Evolutionary conservation across 1,140 invertebrate species (phyloP).

Genomic region (Nephila pilipes): DNA sequence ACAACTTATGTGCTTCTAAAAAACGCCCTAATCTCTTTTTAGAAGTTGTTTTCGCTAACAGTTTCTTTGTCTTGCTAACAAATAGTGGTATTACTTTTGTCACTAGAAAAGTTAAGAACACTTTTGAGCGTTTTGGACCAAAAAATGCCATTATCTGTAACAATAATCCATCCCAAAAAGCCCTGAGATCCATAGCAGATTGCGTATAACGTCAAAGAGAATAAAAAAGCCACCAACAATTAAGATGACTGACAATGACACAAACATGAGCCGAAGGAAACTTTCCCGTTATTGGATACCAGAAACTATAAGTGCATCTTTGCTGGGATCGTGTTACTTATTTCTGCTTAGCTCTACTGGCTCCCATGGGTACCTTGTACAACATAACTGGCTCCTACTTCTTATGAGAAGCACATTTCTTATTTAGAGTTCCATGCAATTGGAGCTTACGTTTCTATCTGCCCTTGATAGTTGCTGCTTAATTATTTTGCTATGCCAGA

Average conservation of each 20-base stretch:
- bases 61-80: too few relatives aligned
- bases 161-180: neutral
- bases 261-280: constrained; percentile 1
- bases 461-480: neutral
- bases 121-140: neutral
- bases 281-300: neutral
- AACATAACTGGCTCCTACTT: neutral
- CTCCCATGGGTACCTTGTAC: neutral
- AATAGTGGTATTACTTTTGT: too few relatives aligned
- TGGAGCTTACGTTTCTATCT: neutral
- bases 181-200: neutral
- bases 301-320: neutral
- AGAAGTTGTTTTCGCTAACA: too few relatives aligned
- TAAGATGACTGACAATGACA: constrained; percentile 2
- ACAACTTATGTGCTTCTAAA: too few relatives aligned
- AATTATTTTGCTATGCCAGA: neutral
- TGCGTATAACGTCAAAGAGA: neutral
- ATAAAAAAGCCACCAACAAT: neutral
- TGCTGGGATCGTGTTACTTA: neutral
- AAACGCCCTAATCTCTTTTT: too few relatives aligned
- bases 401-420: neutral
- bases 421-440: neutral
- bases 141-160: neutral
- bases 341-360: neutral
- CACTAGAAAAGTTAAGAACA: neutral